Base-by-base conservation (phyloP, 2,797 vertebrate species). In the Acanthopagrus latus region DNA sequence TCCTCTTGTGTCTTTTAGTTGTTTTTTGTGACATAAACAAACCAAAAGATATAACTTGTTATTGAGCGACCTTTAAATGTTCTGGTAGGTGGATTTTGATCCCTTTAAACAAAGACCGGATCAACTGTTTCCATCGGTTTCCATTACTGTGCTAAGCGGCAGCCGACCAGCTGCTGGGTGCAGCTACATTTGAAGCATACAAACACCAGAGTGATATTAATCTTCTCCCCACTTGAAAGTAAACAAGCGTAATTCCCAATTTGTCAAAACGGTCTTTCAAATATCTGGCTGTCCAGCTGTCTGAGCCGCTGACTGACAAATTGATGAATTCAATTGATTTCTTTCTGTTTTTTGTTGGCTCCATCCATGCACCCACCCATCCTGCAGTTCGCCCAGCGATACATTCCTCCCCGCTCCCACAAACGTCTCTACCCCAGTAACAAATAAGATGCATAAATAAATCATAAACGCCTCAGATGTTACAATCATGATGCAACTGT, bases 401-500 rank as follows among this genome's bases (percentile, higher is more conserved):
- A 57, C 65, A 72, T 82, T 70, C 68, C 78, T 70, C 66, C 80
- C 71, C 11, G 75, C 87, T 88, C 76, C 88, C 74, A 88, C 85
- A 85, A 85, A 85, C 85, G 92, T 80, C 78, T 88, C 74, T 65
- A 83, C 74, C 69, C 80, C 64, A 78, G 86, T 79, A 88, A 89
- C 91, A 93, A 90, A 93, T 84, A 91, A 85, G 87, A 83, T 55
- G 76, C 86, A 92, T 93, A 87, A 93, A 94, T 94, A 93, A 93
- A 93, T 92, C 81, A 92, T 92, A 89, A 88, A 89, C 73, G 74
- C 75, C 82, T 93, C 84, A 90, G 88, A 92, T 90, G 89, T 92
- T 93, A 93, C 91, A 90, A 88, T 78, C 86, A 89, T 93, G 92
- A 94, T 92, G 93, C 93, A 94, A 94, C 82, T 88, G 82, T 93